These are phyloP conservation scores for Jaculus jaculus DNA, from an alignment of 2,113 vertebrate species.

Conservation along the genomic window DNA sequence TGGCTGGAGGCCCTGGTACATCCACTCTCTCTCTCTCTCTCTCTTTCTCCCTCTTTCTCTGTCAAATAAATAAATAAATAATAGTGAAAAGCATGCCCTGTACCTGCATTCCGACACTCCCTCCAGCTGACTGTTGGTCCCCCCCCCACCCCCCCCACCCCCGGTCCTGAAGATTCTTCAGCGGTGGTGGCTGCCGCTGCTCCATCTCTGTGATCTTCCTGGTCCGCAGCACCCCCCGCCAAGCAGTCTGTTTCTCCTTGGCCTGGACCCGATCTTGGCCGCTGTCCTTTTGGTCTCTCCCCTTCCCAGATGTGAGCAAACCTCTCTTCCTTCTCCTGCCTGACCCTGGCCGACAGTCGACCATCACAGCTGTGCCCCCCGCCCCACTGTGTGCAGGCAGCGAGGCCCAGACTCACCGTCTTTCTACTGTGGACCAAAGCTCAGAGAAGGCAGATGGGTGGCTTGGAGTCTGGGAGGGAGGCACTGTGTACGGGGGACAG, in stretches of 20 bases:
- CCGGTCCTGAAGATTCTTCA: no score
- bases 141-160: no score
- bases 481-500: background rate
- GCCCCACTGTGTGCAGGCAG: background rate
- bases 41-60: no score
- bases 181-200: no score
- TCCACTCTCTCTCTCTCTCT: no score
- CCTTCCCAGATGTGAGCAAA: background rate
- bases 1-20: no score
- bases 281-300: constrained; percentile 9
- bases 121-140: no score
- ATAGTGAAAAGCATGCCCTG: no score
- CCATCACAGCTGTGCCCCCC: background rate
- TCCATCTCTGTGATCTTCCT: background rate
- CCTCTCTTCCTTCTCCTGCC: background rate
- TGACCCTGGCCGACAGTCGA: background rate
- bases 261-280: background rate
- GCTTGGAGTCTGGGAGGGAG: background rate
- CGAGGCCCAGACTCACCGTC: background rate
- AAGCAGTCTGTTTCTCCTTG: background rate
- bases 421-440: background rate
- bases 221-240: background rate
- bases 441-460: background rate
- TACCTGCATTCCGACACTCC: no score
- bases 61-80: no score